phyloP scores from a whole-genome alignment of 2,797 vertebrate species.

The Sebastes itinus region DNA sequence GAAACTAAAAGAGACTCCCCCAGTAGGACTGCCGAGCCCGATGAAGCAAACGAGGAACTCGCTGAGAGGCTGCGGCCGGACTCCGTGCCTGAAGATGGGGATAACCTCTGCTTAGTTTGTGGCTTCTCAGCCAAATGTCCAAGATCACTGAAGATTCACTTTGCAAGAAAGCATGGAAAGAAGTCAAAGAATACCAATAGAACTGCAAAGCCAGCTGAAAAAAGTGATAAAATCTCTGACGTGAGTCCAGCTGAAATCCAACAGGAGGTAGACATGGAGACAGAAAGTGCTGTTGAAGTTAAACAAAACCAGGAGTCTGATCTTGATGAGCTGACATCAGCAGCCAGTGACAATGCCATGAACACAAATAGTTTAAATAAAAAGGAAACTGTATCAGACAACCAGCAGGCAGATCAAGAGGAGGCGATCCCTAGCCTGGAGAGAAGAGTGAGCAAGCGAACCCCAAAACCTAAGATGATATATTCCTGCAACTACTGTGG shows the following conservation, averaged over 20 bases:
- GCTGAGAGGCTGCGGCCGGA: constrained; percentile 7
- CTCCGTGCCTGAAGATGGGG: constrained; percentile 15
- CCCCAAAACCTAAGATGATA: constrained; percentile 71
- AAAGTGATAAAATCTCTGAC: constrained; percentile 21
- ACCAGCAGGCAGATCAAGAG: constrained; percentile 73
- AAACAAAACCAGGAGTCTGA: constrained; percentile 48
- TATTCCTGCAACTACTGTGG: constrained; percentile 82
- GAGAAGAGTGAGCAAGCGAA: constrained; percentile 75
- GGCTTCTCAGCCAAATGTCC: constrained; percentile 78
- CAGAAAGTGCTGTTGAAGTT: constrained; percentile 45
- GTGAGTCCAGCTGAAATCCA: constrained; percentile 23
- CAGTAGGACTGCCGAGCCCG: constrained; percentile 61
- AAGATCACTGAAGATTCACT: constrained; percentile 83
- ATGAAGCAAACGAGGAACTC: constrained; percentile 22
- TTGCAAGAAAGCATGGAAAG: constrained; percentile 74
- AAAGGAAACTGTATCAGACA: constrained; percentile 75
- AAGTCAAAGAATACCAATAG: constrained; percentile 27
- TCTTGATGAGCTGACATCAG: constrained; percentile 34
- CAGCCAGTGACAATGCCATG: constrained; percentile 72
- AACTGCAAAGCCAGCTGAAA: constrained; percentile 8
- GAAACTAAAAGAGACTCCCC: constrained; percentile 37
- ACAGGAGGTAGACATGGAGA: constrained; percentile 41
- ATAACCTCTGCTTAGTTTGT: constrained; percentile 63
- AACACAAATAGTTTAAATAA: constrained; percentile 69
- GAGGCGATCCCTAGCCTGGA: constrained; percentile 67